phyloP scores from a whole-genome alignment of 2,113 vertebrate genomes.

The Thermophis baileyi region DNA sequence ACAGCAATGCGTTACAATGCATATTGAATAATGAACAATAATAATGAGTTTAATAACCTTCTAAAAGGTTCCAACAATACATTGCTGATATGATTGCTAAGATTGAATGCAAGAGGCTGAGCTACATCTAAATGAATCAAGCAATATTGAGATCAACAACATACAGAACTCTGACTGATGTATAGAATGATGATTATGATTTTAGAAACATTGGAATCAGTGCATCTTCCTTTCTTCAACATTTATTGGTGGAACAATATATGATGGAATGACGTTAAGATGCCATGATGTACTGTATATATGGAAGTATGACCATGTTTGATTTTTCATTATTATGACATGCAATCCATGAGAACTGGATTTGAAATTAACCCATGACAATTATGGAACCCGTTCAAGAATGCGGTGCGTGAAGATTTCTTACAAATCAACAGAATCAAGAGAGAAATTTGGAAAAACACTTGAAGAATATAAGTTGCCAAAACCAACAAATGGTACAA shows the following conservation, averaged over 20 bases:
- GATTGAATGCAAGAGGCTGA: not conserved
- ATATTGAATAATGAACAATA: not conserved
- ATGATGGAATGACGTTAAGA: not conserved
- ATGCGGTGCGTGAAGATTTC: not conserved
- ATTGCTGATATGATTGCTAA: not conserved
- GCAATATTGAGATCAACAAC: not conserved
- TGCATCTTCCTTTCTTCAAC: not conserved
- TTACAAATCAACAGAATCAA: not conserved
- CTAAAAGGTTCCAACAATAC: not conserved
- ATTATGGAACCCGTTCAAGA: not conserved
- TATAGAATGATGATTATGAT: not conserved
- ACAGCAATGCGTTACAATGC: not conserved
- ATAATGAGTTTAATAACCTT: not conserved
- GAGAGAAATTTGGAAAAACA: not conserved
- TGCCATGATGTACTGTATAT: not conserved
- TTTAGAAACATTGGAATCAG: not conserved
- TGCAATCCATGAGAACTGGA: not conserved
- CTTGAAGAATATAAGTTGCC: not conserved
- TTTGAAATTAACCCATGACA: not conserved
- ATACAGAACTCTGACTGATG: not conserved
- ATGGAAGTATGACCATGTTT: not conserved
- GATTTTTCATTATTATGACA: not conserved
- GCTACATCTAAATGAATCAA: not conserved
- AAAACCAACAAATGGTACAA: not conserved
- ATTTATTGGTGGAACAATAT: not conserved